Conservation (phyloP, 2,797 vertebrate genomes). For the Babyrousa celebensis region DNA sequence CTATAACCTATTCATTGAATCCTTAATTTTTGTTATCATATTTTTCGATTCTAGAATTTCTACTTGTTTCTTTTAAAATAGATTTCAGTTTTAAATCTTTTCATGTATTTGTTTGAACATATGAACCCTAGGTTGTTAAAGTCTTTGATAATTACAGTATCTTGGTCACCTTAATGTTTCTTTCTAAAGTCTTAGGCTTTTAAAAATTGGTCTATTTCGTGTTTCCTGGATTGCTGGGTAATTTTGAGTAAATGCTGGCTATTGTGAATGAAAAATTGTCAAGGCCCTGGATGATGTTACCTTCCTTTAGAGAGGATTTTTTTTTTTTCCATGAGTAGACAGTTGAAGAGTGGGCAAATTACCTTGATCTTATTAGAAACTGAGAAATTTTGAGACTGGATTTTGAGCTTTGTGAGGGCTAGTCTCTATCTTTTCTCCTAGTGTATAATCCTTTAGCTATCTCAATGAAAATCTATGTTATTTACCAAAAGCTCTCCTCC, state of each 20-base stretch:
- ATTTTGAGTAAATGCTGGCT: not conserved
- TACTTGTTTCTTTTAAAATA: constrained; percentile 12
- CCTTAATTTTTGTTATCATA: constrained; percentile 31
- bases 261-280: not conserved
- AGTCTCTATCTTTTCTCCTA: not conserved
- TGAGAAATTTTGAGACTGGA: constrained; percentile 10
- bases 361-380: not conserved
- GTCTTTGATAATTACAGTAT: not conserved
- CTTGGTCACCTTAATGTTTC: not conserved
- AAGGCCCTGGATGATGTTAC: not conserved
- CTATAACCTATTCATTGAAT: not conserved
- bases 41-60: constrained; percentile 40
- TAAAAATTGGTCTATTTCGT: not conserved
- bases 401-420: not conserved
- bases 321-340: not conserved
- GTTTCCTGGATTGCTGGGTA: not conserved
- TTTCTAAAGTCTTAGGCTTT: not conserved
- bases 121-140: not conserved
- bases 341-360: not conserved
- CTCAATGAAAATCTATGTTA: constrained; percentile 9
- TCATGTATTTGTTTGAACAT: constrained; percentile 31
- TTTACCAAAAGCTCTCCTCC: not conserved
- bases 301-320: not conserved
- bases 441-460: not conserved
- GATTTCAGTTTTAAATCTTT: constrained; percentile 32